A percentile compares a stretch with the other conserved stretches of the same genome.
Evolutionary conservation across 1,140 invertebrate genomes (phyloP).

Genomic region (Cylas formicarius): DNA sequence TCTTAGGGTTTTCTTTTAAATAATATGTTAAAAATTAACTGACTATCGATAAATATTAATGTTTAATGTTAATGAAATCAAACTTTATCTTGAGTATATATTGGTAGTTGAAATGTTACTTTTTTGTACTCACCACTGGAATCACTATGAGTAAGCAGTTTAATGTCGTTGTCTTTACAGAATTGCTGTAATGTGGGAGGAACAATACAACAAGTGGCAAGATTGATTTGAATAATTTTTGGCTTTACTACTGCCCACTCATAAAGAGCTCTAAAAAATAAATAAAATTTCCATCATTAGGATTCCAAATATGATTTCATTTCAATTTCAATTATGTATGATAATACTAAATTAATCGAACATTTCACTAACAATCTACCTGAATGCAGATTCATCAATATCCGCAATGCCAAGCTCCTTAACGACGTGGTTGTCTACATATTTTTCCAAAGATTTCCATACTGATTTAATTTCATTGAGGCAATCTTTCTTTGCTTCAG

Average conservation of each 20-base stretch:
- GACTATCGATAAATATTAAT: neutral
- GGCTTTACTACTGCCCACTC: conserved; percentile 79
- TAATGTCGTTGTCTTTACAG: conserved; percentile 84
- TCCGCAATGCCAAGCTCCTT: conserved; percentile 80
- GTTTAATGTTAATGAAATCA: neutral
- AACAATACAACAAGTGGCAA: conserved; percentile 92
- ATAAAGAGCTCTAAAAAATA: conserved; percentile 55
- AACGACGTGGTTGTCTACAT: conserved; percentile 57
- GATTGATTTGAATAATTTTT: conserved; percentile 89
- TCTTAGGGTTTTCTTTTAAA: neutral
- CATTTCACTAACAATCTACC: conserved; percentile 3
- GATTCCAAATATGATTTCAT: too few species aligned
- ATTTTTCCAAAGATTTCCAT: conserved; percentile 67
- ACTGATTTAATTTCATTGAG: conserved; percentile 59
- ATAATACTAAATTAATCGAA: too few species aligned
- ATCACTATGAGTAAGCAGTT: conserved; percentile 92
- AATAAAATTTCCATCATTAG: neutral
- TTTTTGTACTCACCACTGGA: conserved; percentile 60
- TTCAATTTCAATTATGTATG: too few species aligned
- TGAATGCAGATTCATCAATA: conserved; percentile 71
- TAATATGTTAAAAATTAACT: neutral
- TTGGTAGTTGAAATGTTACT: neutral
- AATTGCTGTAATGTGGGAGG: conserved; percentile 83
- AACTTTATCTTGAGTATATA: neutral
- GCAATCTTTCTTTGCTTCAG: conserved; percentile 47